Evolutionary conservation across 2,888 invertebrate genomes (phyloP).

Genomic region (Drosophila gaucha): DNA sequence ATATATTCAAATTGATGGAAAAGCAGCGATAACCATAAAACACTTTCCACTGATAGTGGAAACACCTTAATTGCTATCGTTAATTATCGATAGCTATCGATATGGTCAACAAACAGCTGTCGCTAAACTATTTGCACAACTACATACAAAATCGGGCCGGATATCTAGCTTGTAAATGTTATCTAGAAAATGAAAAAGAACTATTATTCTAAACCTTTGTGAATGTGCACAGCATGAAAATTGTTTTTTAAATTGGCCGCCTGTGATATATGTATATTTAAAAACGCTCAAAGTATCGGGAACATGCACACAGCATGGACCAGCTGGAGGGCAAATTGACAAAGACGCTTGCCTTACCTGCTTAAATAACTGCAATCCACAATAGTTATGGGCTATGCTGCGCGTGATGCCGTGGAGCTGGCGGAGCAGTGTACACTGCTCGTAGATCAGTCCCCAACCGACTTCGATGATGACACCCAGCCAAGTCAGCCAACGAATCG

Average conservation of each 20-base stretch:
- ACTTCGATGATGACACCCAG: constrained; percentile 4
- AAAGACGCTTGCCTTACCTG: neutral
- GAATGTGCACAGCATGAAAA: neutral
- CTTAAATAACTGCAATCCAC: constrained; percentile 9
- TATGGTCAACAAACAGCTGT: constrained; percentile 29
- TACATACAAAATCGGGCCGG: neutral
- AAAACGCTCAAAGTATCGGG: neutral
- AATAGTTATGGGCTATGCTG: constrained; percentile 17
- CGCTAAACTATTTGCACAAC: neutral
- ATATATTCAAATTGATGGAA: neutral
- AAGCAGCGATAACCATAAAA: neutral
- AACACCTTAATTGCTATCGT: neutral
- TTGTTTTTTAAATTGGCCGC: neutral
- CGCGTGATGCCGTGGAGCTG: constrained; percentile 3
- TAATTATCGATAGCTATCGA: constrained; percentile 15
- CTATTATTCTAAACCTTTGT: neutral
- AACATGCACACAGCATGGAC: neutral
- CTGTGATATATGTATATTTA: neutral
- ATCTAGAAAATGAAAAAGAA: neutral
- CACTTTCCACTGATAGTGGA: neutral
- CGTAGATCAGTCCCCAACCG: too few relatives aligned
- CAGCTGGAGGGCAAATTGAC: constrained; percentile 1
- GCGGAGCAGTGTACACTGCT: constrained; percentile 53
- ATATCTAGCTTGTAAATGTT: constrained; percentile 9
- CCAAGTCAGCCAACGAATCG: constrained; percentile 24